Conservation (phyloP, 2,888 invertebrate genomes). For the Gortyna flavago region DNA sequence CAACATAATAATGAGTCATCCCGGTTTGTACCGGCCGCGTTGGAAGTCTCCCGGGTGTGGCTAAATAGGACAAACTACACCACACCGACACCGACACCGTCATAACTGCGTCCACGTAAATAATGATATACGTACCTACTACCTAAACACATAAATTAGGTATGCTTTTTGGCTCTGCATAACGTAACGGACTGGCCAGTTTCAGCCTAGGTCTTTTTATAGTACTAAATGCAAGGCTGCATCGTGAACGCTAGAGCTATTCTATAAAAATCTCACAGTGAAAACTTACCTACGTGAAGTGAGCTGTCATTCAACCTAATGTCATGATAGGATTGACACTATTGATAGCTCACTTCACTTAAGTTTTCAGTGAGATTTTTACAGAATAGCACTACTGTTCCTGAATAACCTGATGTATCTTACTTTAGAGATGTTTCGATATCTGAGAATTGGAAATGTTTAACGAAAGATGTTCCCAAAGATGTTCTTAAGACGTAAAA, state of each 20-base stretch:
- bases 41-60: slow-evolving; percentile 63
- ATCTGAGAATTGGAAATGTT: slow-evolving; percentile 8
- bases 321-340: background rate
- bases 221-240: slow-evolving; percentile 37
- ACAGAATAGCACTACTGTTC: background rate
- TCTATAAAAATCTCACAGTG: background rate
- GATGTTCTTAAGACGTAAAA: slow-evolving; percentile 32
- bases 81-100: slow-evolving; percentile 36
- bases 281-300: background rate
- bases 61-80: slow-evolving; percentile 58
- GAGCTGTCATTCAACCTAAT: background rate
- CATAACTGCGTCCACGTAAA: slow-evolving; percentile 30
- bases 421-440: background rate
- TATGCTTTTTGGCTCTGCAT: slow-evolving; percentile 34
- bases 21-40: slow-evolving; percentile 63
- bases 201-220: slow-evolving; percentile 37
- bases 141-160: background rate
- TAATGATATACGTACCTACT: background rate
- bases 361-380: background rate
- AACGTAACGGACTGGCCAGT: slow-evolving; percentile 7
- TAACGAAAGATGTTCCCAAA: slow-evolving; percentile 18
- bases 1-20: slow-evolving; percentile 77
- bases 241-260: slow-evolving; percentile 2
- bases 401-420: background rate
- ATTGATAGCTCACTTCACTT: background rate